Evolutionary conservation across 1,140 invertebrate genomes (phyloP).

Genomic region (Coelopa frigida): DNA sequence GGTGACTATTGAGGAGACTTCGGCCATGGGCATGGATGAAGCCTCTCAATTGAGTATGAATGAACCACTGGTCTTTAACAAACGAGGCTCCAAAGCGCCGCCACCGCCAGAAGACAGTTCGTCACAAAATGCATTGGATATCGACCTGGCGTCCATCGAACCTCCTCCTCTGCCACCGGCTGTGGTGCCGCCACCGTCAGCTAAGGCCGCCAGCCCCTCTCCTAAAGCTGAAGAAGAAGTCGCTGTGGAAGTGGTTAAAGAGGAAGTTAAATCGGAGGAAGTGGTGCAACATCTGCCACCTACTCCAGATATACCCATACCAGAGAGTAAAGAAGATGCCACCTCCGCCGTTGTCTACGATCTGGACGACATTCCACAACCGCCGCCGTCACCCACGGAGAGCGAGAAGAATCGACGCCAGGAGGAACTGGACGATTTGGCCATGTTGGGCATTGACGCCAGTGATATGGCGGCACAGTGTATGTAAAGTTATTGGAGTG

Average conservation of each 20-base stretch:
- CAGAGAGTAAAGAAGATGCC: not conserved
- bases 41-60: constrained; percentile 15
- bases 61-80: constrained; percentile 16
- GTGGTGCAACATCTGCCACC: not conserved
- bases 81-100: constrained; percentile 6
- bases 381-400: constrained; percentile 27
- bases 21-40: constrained; percentile 17
- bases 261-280: not conserved
- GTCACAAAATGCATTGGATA: constrained; percentile 9
- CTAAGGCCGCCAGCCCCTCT: not conserved
- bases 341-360: constrained; percentile 11
- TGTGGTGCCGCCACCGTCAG: too few relatives aligned
- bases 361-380: constrained; percentile 30
- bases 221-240: not conserved
- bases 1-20: constrained; percentile 31
- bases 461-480: constrained; percentile 58
- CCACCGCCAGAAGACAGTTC: constrained; percentile 8
- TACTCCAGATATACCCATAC: not conserved
- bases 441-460: constrained; percentile 61
- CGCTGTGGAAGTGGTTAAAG: not conserved
- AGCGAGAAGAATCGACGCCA: constrained; percentile 42
- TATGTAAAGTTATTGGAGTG: too few relatives aligned
- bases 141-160: constrained; percentile 10
- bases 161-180: constrained; percentile 25
- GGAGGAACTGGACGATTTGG: constrained; percentile 57